These are phyloP conservation scores for Ancistrus triradiatus DNA, from an alignment of 2,113 vertebrate species.

Conservation along the genomic window DNA sequence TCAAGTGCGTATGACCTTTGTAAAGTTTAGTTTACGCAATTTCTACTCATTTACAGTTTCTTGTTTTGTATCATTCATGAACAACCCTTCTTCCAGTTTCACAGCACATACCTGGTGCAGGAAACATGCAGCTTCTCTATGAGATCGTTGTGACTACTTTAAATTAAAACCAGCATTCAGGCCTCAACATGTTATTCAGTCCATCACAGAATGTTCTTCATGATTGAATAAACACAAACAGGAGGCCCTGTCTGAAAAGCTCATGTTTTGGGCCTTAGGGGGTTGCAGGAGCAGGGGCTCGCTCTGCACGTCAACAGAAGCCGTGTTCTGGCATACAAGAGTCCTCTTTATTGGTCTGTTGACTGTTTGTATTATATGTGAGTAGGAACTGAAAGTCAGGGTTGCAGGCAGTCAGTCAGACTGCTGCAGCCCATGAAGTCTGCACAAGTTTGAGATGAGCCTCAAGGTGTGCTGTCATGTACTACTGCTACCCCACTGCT, in stretches of 20 bases:
- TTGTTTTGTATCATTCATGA: no score
- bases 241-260: slow-evolving; percentile 18
- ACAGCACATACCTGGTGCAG: slow-evolving; percentile 1
- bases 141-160: slow-evolving; percentile 21
- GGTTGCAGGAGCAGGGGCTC: slow-evolving; percentile 33
- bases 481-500: background rate
- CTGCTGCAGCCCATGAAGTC: slow-evolving; percentile 8
- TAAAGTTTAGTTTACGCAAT: no score
- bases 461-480: background rate
- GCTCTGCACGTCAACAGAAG: slow-evolving; percentile 32
- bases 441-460: slow-evolving; percentile 17
- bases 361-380: slow-evolving; percentile 43
- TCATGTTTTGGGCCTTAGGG: slow-evolving; percentile 22
- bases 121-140: slow-evolving; percentile 13
- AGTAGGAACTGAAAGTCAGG: slow-evolving; percentile 14
- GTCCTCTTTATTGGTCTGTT: slow-evolving; percentile 38
- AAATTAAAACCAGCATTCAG: slow-evolving; percentile 23
- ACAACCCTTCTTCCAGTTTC: no score
- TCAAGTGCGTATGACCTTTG: no score
- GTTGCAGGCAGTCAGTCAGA: slow-evolving; percentile 16
- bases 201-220: slow-evolving; percentile 32
- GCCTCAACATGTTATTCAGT: slow-evolving; percentile 4
- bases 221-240: slow-evolving; percentile 42
- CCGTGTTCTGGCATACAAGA: slow-evolving; percentile 41
- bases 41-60: no score